These are phyloP conservation scores for Orcinus orca DNA, from an alignment of 2,113 vertebrate species.

Conservation along the genomic window DNA sequence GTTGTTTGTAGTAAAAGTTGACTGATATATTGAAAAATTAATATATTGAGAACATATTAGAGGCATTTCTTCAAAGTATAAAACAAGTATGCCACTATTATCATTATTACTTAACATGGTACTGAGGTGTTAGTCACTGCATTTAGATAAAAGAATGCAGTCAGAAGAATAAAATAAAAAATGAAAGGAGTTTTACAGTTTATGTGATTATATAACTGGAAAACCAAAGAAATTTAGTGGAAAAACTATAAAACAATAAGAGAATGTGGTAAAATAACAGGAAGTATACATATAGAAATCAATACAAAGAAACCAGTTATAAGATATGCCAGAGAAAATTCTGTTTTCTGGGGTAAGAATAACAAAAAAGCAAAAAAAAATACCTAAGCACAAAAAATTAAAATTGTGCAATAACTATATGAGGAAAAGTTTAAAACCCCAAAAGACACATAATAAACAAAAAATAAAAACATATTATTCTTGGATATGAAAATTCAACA, in stretches of 20 bases:
- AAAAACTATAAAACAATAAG: not conserved
- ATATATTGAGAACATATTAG: not conserved
- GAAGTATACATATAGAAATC: not conserved
- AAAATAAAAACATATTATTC: not conserved
- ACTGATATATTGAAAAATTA: not conserved
- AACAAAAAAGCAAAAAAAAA: not conserved
- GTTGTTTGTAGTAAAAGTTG: not conserved
- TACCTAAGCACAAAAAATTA: not conserved
- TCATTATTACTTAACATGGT: not conserved
- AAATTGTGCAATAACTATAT: not conserved
- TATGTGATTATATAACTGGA: not conserved
- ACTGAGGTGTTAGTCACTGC: not conserved
- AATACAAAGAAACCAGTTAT: not conserved
- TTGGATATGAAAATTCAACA: not conserved
- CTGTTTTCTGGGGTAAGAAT: not conserved
- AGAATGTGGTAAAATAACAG: not conserved
- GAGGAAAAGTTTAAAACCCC: not conserved
- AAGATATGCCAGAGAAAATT: not conserved
- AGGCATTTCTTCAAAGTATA: not conserved
- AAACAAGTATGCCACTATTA: not conserved
- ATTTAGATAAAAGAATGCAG: not conserved
- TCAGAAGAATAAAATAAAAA: not conserved
- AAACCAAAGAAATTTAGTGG: not conserved
- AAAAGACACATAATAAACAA: not conserved
- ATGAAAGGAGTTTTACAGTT: not conserved